Evolutionary conservation across 1,140 invertebrate genomes (phyloP).

Genomic region (Cyclargus thomasi): DNA sequence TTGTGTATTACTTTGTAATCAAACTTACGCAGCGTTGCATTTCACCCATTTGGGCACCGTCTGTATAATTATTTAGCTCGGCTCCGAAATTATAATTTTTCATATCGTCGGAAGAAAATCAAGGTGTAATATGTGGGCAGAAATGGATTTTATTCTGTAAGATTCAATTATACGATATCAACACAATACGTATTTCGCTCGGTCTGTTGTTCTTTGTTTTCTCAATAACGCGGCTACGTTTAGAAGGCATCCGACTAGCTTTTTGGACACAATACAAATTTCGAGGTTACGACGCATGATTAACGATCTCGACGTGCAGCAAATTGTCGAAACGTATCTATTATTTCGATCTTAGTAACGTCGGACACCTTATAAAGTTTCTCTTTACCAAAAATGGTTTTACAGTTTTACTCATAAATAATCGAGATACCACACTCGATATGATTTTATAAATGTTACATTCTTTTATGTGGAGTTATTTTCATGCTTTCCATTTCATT

Average conservation of each 20-base stretch:
- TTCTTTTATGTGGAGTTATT: background rate
- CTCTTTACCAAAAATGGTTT: background rate
- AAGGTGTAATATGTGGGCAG: background rate
- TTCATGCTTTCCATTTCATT: slow-evolving; percentile 3
- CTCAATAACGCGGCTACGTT: background rate
- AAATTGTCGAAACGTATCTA: slow-evolving; percentile 1
- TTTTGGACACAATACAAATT: slow-evolving; percentile 11
- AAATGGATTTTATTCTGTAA: background rate
- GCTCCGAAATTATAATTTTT: slow-evolving; percentile 17
- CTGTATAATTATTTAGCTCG: slow-evolving; percentile 42
- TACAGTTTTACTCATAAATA: background rate
- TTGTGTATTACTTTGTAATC: slow-evolving; percentile 23
- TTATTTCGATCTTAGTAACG: slow-evolving; percentile 9
- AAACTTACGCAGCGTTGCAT: slow-evolving; percentile 30
- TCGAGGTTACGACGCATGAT: background rate
- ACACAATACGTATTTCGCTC: slow-evolving; percentile 6
- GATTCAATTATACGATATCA: slow-evolving; percentile 8
- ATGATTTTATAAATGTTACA: background rate
- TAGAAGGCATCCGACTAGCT: background rate
- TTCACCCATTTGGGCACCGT: slow-evolving; percentile 43
- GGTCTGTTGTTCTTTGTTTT: slow-evolving; percentile 4
- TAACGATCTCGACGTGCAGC: slow-evolving; percentile 7
- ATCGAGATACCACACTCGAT: background rate
- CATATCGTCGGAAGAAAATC: slow-evolving; percentile 17
- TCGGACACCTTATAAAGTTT: slow-evolving; percentile 4